Evolutionary conservation across 2,797 vertebrate species (phyloP), one percentile per base, ranked within the genome.

Genomic region (Sebastes trivittatus): DNA sequence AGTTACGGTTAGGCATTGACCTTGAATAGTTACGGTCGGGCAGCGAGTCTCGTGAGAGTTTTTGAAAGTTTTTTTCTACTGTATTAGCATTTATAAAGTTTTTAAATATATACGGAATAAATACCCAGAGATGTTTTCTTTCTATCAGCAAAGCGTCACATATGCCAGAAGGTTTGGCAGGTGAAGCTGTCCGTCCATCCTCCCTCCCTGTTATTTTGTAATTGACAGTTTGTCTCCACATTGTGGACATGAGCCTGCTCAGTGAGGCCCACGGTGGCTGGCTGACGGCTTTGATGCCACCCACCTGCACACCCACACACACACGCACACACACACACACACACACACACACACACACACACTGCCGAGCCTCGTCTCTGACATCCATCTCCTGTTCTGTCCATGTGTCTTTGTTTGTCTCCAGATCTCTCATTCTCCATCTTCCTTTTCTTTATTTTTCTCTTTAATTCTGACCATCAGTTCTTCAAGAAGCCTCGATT

Each of bases 241-340:
- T 67, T 29, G 49, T 61, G 60, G 69, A 74, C 54, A 8, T 25
- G n/a, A 63, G 74, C 66, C 69, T 68, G 72, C 66, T 80, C 58
- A 2, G 11, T 22, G 73, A 74, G 65, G 61, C 73, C 62, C 78
- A 82, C 65, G 0, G 58, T 77, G 73, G 71, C 68, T 68, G 76
- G 73, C 77, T 79, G 76, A 16, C n/a, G 7, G 66, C 30, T 71
- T 34, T 49, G 49, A 73, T 70, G 58, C 70, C 78, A 46, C 75
- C 84, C 74, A 82, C 84, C 61, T 64, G 22, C 66, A 80, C 76
- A 72, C 77, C 49, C 65, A 72, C 69, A n/a, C 32, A 74, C 67
- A 74, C 67, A 72, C 62, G 2, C 30, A 32, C 30, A 32, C 30
- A 30, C 30, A 62, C 75, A 46, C 67, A 74, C 74, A 77, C 67